Conservation (phyloP, 2,113 vertebrate species). For the Eretmochelys imbricata region DNA sequence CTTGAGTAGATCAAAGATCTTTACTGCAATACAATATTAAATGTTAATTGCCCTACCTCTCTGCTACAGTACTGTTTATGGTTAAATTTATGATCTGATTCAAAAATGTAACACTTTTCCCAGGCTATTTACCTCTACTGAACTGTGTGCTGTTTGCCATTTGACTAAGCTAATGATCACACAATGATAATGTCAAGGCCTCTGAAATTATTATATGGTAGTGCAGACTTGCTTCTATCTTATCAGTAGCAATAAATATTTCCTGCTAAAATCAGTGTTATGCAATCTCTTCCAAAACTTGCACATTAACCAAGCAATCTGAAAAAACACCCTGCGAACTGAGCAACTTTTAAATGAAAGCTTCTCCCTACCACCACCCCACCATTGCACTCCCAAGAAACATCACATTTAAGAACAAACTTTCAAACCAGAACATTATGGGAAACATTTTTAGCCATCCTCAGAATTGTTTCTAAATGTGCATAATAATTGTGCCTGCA, state of each 20-base stretch:
- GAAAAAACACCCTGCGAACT: neutral
- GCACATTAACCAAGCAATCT: neutral
- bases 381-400: neutral
- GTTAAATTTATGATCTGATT: slow-evolving; percentile 50
- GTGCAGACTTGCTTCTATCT: slow-evolving; percentile 35
- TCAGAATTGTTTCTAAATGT: neutral
- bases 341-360: neutral
- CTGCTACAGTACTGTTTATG: slow-evolving; percentile 37
- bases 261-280: slow-evolving; percentile 50
- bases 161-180: slow-evolving; percentile 54
- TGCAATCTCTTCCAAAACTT: slow-evolving; percentile 18
- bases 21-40: slow-evolving; percentile 5
- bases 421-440: neutral
- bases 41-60: neutral
- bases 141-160: slow-evolving; percentile 19
- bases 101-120: slow-evolving; percentile 50
- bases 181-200: slow-evolving; percentile 66
- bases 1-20: neutral
- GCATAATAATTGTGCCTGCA: neutral
- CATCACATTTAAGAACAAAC: neutral
- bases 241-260: slow-evolving; percentile 69
- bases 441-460: neutral
- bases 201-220: slow-evolving; percentile 28
- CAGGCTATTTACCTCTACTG: slow-evolving; percentile 35
- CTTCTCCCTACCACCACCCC: neutral